Evolutionary conservation across 2,113 vertebrate species (phyloP), one percentile per base, ranked within the genome.

Genomic region (Salminus brasiliensis): DNA sequence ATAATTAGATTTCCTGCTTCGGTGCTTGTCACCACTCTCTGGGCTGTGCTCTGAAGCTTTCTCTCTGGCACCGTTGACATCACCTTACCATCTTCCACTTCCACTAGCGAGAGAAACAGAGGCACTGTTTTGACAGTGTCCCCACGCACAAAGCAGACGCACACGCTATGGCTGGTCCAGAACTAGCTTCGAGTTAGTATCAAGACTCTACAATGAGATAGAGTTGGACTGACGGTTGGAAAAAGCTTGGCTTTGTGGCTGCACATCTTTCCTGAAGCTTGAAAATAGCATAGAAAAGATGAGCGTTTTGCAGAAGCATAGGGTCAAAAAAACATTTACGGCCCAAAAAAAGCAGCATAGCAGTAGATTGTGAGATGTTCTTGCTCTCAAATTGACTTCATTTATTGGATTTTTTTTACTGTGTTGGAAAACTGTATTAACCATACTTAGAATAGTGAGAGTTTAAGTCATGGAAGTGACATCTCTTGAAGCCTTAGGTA

Each of bases 1-100:
- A 89, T 90, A 86, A 84, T 66, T 81, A 88, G 79, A 88, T 78
- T 86, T 78, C 84, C 88, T 86, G 87, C 88, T 86, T 90, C 88
- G 89, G 88, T 84, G 82, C 76, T 83, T 88, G 74, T 79, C 85
- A 71, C 79, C 80, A 21, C 72, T 80, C 74, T 78, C 87, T 43
- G 18, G 72, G 53, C 74, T 45, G 9, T 45, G 76, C 49, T 49
- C 27, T 1, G 12, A 29, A 12, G 57, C 65, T 77, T 82, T 41
- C 36, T 63, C 60, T 62, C 62, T 62, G 27, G 36, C 67, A 30
- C 52, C 49, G 43, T 49, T 39, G 47, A 69, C 75, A 49, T 47
- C 15, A 2, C 55, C 32, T 29, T n/a, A 72, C 49, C 32, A 47
- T 72, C 30, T 39, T 15, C 6, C 34, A 21, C 52, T 55, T 55